phyloP scores from a whole-genome alignment of 2,797 vertebrate species.

The Psittacula echo region DNA sequence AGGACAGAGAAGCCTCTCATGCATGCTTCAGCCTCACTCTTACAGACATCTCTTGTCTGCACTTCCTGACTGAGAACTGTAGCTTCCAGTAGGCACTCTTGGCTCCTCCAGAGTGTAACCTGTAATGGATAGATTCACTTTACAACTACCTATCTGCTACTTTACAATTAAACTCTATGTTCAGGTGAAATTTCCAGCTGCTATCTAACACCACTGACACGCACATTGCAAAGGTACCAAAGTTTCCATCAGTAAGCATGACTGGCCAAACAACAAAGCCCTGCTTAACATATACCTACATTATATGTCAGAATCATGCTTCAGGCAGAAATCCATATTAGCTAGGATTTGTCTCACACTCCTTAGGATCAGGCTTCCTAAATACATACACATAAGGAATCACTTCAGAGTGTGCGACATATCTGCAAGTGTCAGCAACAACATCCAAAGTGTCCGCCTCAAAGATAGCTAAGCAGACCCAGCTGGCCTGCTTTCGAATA shows the following conservation, averaged over 20 bases:
- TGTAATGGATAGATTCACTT: neutral
- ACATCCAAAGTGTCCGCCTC: neutral
- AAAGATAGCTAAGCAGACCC: neutral
- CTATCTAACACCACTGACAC: accelerated
- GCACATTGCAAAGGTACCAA: neutral
- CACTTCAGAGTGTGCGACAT: neutral
- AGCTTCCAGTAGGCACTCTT: neutral
- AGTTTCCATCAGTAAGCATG: neutral
- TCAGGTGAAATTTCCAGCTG: neutral
- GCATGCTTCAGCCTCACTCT: neutral
- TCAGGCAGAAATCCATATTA: neutral
- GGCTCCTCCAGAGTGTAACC: neutral
- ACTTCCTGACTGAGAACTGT: neutral
- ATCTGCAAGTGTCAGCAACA: neutral
- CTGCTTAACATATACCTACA: neutral
- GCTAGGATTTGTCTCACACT: neutral
- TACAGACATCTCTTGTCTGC: neutral
- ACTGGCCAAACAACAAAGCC: neutral
- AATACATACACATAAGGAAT: neutral
- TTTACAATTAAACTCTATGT: neutral
- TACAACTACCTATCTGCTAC: neutral
- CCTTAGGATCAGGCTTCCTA: neutral
- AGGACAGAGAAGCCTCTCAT: neutral
- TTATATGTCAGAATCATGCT: accelerated
- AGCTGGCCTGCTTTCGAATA: neutral